These are phyloP conservation scores for Zootoca vivipara DNA, from an alignment of 2,113 vertebrate species.

Conservation along the genomic window DNA sequence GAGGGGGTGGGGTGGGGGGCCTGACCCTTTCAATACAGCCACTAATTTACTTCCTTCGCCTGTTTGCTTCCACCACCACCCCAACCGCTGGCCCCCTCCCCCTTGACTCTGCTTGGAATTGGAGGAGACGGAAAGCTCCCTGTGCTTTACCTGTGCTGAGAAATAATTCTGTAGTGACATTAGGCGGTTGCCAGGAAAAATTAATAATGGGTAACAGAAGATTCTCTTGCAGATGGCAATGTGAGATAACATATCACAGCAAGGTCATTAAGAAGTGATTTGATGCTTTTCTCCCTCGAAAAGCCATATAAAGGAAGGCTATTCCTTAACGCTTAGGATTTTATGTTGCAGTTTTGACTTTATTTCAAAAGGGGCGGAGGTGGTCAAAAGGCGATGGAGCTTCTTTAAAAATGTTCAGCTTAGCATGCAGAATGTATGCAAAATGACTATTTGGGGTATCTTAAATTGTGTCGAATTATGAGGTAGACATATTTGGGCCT, in stretches of 20 bases:
- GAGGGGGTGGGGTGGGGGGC: slow-evolving; percentile 3
- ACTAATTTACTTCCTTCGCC: background rate
- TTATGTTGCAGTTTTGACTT: background rate
- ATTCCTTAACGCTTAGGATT: background rate
- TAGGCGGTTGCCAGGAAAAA: background rate
- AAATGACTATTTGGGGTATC: background rate
- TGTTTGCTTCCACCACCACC: background rate
- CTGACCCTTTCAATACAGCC: background rate
- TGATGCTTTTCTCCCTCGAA: background rate
- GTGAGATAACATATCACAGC: background rate
- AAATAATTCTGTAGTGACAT: background rate
- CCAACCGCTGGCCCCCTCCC: slow-evolving; percentile 4
- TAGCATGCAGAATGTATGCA: background rate
- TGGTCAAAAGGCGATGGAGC: background rate
- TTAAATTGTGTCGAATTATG: background rate
- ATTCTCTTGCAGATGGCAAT: background rate
- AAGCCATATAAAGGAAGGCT: background rate
- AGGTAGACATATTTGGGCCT: background rate
- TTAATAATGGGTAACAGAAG: background rate
- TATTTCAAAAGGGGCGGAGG: background rate
- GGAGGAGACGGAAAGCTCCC: background rate
- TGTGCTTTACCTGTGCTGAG: background rate
- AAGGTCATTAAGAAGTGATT: background rate
- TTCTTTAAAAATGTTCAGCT: background rate
- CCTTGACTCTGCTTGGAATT: background rate